Evolutionary conservation across 2,888 invertebrate species (phyloP), one percentile per base, ranked within the genome.

Genomic region (Trichogramma evanescens): DNA sequence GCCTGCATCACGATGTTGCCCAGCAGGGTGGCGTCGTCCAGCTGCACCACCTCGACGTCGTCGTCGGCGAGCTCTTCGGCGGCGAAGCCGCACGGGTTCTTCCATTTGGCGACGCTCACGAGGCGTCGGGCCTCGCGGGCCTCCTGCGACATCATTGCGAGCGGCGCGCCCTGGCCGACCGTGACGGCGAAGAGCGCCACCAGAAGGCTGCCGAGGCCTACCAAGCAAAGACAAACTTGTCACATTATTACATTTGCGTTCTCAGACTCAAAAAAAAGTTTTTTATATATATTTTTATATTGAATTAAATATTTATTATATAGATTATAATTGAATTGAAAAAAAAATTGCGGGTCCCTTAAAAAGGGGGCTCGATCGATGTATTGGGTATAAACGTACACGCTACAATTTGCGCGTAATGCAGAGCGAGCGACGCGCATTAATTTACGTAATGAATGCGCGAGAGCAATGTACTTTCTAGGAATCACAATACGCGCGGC

Each of bases 51-150:
- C 63, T 75, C 73, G 63, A 71, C 59, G 58, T 72, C 72, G 43
- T 70, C 69, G 51, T 69, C 72, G 13, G 13, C 13, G 58, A 73
- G 69, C 56, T 75, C 75, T 39, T 75, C 73, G 51, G 72, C 72
- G 26, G 73, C 70, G 41, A 73, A 72, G n/a, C 80, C 80, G 68
- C 82, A 83, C 3, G 83, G 82, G 67, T 81, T 80, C 64, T 80
- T 74, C 83, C 83, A 84, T 65, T 80, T 80, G 46, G 79, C 79
- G 44, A 70, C 67, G n/a, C 68, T 68, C 50, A 59, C 68, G 62
- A 72, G 65, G 67, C 73, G 68, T 69, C 68, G 71, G 49, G 68
- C 69, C 57, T 73, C 70, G 58, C 69, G 66, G 13, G 13, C 13
- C 13, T 13, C 13, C 13, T 13, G 13, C 13, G 13, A 13, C 48